Conservation (phyloP, 1,140 invertebrate genomes). For the Ridgeia piscesae region DNA sequence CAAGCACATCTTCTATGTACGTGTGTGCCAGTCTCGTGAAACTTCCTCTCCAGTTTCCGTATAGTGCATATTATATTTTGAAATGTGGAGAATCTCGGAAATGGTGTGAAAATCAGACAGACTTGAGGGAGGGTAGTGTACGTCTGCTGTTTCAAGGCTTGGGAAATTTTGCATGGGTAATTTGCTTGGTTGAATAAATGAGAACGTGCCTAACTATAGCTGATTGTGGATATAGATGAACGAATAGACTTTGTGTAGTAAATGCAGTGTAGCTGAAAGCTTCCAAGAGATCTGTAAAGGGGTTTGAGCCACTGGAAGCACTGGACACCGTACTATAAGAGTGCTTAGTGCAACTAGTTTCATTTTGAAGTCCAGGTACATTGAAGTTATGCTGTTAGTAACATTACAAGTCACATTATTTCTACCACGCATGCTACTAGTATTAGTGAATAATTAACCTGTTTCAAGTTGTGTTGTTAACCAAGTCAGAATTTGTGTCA, state of each 20-base stretch:
- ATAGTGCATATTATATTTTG: background rate
- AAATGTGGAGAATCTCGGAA: no score
- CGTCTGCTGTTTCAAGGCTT: background rate
- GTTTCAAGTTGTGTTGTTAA: background rate
- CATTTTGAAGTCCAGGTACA: background rate
- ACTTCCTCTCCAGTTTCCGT: background rate
- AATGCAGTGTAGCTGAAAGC: no score
- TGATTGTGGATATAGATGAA: no score
- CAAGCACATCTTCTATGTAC: slow-evolving; percentile 89
- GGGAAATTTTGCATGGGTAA: background rate
- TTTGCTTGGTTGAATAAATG: no score
- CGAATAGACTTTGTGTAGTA: no score
- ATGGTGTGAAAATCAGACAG: no score
- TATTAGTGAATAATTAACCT: no score
- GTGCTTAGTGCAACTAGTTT: background rate
- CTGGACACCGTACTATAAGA: background rate
- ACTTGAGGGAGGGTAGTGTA: background rate
- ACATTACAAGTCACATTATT: background rate
- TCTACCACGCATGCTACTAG: background rate
- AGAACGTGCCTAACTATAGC: no score
- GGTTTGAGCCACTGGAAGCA: no score
- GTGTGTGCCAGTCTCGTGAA: slow-evolving; percentile 41
- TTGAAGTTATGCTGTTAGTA: background rate
- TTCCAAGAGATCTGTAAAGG: background rate
- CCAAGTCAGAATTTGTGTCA: background rate